These are phyloP conservation scores for Mimas tiliae DNA, from an alignment of 2,888 invertebrate species.

Conservation along the genomic window DNA sequence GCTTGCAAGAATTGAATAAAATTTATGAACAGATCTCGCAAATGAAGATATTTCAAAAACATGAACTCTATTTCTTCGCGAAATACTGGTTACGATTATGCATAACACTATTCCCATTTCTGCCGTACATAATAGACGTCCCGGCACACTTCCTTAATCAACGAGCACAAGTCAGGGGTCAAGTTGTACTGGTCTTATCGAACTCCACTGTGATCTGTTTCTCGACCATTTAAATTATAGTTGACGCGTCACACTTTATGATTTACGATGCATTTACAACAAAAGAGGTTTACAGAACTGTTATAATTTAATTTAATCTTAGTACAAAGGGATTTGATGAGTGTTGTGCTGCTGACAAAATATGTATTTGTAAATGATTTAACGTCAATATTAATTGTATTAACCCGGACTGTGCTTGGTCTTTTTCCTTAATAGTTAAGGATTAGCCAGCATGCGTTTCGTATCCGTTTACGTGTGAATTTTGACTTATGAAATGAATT, in stretches of 20 bases:
- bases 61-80: background rate
- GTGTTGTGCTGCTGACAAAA: background rate
- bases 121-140: background rate
- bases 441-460: no score
- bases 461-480: no score
- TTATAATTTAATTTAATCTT: slow-evolving; percentile 35
- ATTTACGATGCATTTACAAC: slow-evolving; percentile 40
- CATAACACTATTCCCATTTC: background rate
- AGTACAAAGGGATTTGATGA: background rate
- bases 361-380: no score
- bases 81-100: background rate
- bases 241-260: slow-evolving; percentile 32
- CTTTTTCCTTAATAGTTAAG: no score
- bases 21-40: no score
- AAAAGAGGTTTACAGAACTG: slow-evolving; percentile 33
- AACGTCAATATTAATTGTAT: background rate
- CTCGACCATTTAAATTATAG: slow-evolving; percentile 36
- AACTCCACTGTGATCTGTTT: background rate
- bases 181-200: slow-evolving; percentile 6
- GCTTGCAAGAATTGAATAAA: no score
- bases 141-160: background rate
- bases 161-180: slow-evolving; percentile 1
- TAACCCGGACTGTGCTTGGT: no score
- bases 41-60: background rate
- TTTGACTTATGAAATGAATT: no score